Evolutionary conservation across 1,140 invertebrate genomes (phyloP).

Genomic region (Nebria ingens): DNA sequence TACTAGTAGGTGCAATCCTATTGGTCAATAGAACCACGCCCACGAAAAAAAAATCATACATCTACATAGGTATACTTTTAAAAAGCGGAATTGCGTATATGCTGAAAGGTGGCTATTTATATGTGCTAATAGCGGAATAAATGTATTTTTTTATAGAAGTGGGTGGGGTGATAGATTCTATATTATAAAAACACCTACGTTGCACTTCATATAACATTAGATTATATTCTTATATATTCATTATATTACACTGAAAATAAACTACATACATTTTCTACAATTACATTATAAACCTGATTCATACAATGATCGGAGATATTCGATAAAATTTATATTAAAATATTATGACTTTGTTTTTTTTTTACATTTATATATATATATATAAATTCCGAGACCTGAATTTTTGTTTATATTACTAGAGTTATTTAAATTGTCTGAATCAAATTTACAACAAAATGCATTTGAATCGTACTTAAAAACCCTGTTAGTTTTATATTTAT

Average conservation of each 20-base stretch:
- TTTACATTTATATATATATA: too few relatives aligned
- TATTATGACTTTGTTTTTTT: neutral
- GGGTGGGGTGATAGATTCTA: neutral
- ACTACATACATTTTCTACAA: constrained; percentile 9
- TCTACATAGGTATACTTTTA: too few relatives aligned
- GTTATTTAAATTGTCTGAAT: neutral
- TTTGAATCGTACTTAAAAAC: neutral
- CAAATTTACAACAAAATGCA: neutral
- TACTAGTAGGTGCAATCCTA: too few relatives aligned
- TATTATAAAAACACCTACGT: neutral
- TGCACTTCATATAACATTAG: constrained; percentile 9
- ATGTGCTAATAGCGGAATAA: neutral
- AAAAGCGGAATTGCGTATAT: too few relatives aligned
- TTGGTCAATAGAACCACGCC: too few relatives aligned
- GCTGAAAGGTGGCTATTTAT: too few relatives aligned
- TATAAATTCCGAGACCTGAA: neutral
- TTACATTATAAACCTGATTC: neutral
- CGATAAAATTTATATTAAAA: neutral
- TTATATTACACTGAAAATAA: constrained; percentile 7
- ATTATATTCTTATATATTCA: constrained; percentile 10
- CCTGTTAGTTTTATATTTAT: neutral
- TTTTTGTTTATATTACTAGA: neutral
- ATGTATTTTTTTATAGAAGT: too few relatives aligned
- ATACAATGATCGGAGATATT: neutral
- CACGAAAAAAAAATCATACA: too few relatives aligned